Evolutionary conservation across 2,888 invertebrate genomes (phyloP).

Genomic region (Oligia fasciuncula): DNA sequence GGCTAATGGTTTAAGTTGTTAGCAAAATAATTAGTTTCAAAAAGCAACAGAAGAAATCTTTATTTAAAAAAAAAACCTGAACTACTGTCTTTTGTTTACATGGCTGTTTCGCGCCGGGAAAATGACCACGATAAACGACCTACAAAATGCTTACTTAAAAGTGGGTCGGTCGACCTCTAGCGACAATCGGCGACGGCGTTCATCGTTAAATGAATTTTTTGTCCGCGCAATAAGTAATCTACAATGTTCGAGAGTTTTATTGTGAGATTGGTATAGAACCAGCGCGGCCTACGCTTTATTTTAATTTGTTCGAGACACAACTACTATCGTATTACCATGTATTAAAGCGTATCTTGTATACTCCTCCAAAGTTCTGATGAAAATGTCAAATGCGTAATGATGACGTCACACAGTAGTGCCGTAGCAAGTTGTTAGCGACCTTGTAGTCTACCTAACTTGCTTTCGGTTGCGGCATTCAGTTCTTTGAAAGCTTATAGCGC

Average conservation of each 20-base stretch:
- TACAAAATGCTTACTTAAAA: constrained; percentile 83
- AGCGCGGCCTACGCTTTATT: constrained; percentile 27
- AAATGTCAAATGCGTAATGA: constrained; percentile 52
- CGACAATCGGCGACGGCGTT: constrained; percentile 67
- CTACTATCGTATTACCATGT: constrained; percentile 29
- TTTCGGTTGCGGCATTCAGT: constrained; percentile 53
- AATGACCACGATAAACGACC: constrained; percentile 84
- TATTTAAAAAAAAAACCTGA: constrained; percentile 37
- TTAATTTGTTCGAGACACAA: constrained; percentile 18
- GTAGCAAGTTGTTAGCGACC: constrained; percentile 63
- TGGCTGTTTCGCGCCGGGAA: constrained; percentile 71
- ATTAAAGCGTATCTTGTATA: constrained; percentile 29
- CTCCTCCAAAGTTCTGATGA: constrained; percentile 44
- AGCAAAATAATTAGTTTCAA: neutral
- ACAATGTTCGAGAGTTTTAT: constrained; percentile 57
- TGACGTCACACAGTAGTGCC: constrained; percentile 59
- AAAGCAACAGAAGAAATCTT: neutral
- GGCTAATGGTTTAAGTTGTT: neutral
- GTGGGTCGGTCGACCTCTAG: constrained; percentile 83
- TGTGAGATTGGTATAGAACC: constrained; percentile 38
- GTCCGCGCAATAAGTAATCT: constrained; percentile 64
- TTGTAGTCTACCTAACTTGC: constrained; percentile 48
- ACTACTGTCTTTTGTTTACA: constrained; percentile 58
- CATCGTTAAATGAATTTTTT: constrained; percentile 74
- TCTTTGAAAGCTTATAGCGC: constrained; percentile 49